These are phyloP conservation scores for Sinonovacula constricta DNA, from an alignment of 1,140 invertebrate genomes.

Conservation along the genomic window DNA sequence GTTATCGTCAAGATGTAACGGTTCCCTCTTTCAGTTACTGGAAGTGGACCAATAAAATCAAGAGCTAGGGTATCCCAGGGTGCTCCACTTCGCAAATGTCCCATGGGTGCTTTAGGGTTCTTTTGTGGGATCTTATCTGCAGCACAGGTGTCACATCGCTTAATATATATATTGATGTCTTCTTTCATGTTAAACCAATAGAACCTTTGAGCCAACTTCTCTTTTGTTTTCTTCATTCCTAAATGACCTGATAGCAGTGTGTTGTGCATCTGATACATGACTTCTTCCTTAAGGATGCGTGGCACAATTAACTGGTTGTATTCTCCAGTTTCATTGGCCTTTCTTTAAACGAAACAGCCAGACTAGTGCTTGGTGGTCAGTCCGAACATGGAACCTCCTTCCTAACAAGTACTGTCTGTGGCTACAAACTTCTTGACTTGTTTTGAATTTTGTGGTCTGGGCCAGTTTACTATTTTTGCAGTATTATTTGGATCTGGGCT, in stretches of 20 bases:
- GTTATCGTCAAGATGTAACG: slow-evolving; percentile 58
- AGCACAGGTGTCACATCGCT: neutral
- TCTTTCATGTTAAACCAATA: no score
- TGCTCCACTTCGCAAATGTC: neutral
- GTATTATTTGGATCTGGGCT: slow-evolving; percentile 24
- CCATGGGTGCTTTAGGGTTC: neutral
- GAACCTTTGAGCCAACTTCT: no score
- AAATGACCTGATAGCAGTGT: no score
- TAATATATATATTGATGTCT: neutral
- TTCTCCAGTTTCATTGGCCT: no score
- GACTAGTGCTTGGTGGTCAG: slow-evolving; percentile 59
- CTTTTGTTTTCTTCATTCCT: no score
- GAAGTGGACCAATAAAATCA: no score
- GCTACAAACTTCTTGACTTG: slow-evolving; percentile 54
- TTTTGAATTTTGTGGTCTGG: slow-evolving; percentile 6
- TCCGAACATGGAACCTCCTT: slow-evolving; percentile 50
- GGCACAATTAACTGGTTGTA: neutral
- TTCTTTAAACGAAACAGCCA: slow-evolving; percentile 51
- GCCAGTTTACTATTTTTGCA: slow-evolving; percentile 29
- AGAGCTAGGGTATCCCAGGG: neutral
- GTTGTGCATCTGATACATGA: slow-evolving; percentile 20
- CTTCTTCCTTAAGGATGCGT: neutral
- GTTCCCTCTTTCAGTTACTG: slow-evolving; percentile 32
- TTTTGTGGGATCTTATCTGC: neutral
- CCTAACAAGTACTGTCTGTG: slow-evolving; percentile 56